phyloP scores from a whole-genome alignment of 2,797 vertebrate genomes.

The Cheirogaleus major region DNA sequence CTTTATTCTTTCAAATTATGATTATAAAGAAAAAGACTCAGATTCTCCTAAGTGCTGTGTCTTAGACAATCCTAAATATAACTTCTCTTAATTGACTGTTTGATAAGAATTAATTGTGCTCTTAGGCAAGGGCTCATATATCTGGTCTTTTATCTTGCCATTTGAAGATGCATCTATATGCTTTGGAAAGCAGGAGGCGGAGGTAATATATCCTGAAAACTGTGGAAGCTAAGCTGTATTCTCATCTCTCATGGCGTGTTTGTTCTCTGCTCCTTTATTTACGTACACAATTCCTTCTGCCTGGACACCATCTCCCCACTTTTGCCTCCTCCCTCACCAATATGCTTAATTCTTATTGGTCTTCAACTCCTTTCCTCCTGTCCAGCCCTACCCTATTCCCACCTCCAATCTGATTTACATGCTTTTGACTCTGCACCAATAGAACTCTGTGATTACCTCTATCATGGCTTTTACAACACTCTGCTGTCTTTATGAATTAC shows the following conservation, averaged over 20 bases:
- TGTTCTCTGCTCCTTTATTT: background rate
- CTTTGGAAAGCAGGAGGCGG: background rate
- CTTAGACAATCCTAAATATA: background rate
- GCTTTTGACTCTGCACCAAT: background rate
- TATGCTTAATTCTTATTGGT: background rate
- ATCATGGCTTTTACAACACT: background rate
- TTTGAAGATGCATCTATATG: background rate
- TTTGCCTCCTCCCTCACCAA: background rate
- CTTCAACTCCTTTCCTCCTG: background rate
- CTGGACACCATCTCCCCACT: background rate
- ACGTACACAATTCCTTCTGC: background rate
- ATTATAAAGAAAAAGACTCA: conserved; percentile 1
- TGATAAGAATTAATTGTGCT: background rate
- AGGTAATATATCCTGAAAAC: background rate
- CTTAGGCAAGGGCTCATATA: background rate
- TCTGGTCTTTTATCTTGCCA: background rate
- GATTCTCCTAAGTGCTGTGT: background rate
- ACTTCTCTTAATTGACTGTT: background rate
- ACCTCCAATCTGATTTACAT: background rate
- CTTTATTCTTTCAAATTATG: conserved; percentile 20
- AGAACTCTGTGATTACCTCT: background rate
- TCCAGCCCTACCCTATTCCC: background rate
- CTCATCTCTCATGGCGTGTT: accelerated
- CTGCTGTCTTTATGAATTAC: background rate
- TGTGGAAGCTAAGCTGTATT: background rate